Evolutionary conservation across 2,888 invertebrate species (phyloP), one percentile per base, ranked within the genome.

Genomic region (Cenopis cana): DNA sequence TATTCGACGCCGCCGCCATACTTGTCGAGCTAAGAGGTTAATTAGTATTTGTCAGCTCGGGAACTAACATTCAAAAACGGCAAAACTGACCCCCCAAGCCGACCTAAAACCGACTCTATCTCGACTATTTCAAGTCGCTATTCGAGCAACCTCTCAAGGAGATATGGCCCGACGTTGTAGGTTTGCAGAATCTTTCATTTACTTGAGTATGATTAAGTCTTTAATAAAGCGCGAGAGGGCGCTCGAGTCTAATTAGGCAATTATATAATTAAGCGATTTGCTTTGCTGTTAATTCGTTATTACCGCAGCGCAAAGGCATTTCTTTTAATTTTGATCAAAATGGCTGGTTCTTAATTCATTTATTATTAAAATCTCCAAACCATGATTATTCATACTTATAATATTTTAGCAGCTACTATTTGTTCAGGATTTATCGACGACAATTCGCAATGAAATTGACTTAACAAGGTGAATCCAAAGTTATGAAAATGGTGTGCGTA

Each of bases 11-110:
- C 77, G 72, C 73, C 77, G 78, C 82, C 82, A 79, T 81, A 79
- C 82, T 83, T 80, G 77, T 75, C 76, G 57, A 74, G 78, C 86
- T 82, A 84, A 85, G 79, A 85, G 82, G 79, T 83, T 86, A 85
- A 85, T 85, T 82, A 83, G 82, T 85, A 86, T 86, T 87, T 87
- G 85, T 84, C 83, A 85, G 82, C 82, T 81, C 67, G 36, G 69
- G 68, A 68, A n/a, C 46, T 52, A 69, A 54, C 68, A 56, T 5
- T n/a, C 29, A 72, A 73, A 78, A 84, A 79, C 73, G 79, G 68
- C 76, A 67, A 76, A 84, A 81, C 77, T 71, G 52, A 76, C 72
- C 66, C 6, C 29, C 29, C 10, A 14, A 17, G n/a, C 41, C 59
- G 69, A 56, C 14, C 46, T 41, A 77, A 72, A 76, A 74, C 54